These are phyloP conservation scores for Petroica traversi DNA, from an alignment of 2,113 vertebrate species.

Conservation along the genomic window DNA sequence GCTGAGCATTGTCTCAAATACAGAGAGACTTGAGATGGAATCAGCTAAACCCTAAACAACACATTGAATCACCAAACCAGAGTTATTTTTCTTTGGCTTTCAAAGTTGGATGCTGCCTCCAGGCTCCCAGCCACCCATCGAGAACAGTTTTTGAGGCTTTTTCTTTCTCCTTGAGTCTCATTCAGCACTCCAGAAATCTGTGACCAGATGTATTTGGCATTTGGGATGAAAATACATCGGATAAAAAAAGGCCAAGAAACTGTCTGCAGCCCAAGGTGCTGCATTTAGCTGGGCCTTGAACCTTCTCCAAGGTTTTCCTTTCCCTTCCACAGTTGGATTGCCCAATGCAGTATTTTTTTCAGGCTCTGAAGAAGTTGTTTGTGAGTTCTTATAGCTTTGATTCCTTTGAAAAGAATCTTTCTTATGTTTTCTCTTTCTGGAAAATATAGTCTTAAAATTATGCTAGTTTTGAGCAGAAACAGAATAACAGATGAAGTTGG, in stretches of 20 bases:
- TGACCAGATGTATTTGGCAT: background rate
- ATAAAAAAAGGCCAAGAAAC: slow-evolving; percentile 25
- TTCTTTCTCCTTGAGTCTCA: background rate
- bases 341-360: background rate
- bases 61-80: background rate
- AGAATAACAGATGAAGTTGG: background rate
- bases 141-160: background rate
- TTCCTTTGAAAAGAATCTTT: background rate
- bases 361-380: background rate
- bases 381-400: background rate
- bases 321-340: background rate
- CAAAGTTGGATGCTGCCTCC: background rate
- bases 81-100: background rate
- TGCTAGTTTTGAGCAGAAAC: background rate
- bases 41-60: background rate
- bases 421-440: background rate
- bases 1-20: background rate
- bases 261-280: background rate
- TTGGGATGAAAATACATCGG: background rate
- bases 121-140: background rate
- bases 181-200: background rate
- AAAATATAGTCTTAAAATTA: background rate
- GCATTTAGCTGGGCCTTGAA: background rate
- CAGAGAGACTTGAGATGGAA: background rate
- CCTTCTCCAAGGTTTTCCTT: background rate